Percentiles rank a stretch among this genome's conserved stretches.
These are phyloP conservation scores for Catocala nupta DNA, from an alignment of 2,888 invertebrate species.

Conservation along the genomic window DNA sequence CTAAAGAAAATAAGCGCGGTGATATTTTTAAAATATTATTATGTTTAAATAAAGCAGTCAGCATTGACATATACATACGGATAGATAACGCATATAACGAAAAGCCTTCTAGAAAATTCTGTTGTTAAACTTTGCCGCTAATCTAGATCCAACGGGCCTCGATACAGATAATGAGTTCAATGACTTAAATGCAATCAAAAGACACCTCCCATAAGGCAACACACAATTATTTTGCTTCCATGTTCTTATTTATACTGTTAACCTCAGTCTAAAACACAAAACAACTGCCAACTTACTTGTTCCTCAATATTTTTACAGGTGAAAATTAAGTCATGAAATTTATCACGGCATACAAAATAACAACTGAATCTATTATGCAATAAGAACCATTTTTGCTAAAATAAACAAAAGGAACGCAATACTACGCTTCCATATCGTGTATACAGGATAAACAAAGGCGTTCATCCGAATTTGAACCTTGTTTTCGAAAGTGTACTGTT, in stretches of 20 bases:
- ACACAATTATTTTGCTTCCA: conserved; percentile 4
- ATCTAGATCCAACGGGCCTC: too few species aligned
- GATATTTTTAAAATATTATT: too few species aligned
- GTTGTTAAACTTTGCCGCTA: too few species aligned
- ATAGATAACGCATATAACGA: too few species aligned
- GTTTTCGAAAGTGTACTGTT: conserved; percentile 10
- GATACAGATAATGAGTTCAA: background rate
- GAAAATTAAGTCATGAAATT: conserved; percentile 37
- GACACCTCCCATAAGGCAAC: conserved; percentile 1
- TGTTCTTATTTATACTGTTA: conserved; percentile 6
- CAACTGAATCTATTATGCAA: conserved; percentile 19
- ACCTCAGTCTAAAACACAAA: conserved; percentile 10
- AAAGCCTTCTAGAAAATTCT: too few species aligned
- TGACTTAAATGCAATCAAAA: background rate
- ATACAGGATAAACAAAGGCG: conserved; percentile 24
- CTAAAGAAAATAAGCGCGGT: too few species aligned
- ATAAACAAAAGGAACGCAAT: conserved; percentile 33
- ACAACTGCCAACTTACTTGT: conserved; percentile 23
- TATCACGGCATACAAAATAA: conserved; percentile 32
- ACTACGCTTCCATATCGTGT: conserved; percentile 32
- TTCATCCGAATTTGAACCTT: conserved; percentile 21
- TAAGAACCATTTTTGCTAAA: conserved; percentile 45
- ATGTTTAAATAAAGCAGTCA: too few species aligned
- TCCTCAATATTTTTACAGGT: conserved; percentile 50
- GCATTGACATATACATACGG: too few species aligned